Percentiles rank a stretch among this genome's conserved stretches.
Conservation (phyloP, 1,140 invertebrate genomes). For the Drosophila tsacasi region DNA sequence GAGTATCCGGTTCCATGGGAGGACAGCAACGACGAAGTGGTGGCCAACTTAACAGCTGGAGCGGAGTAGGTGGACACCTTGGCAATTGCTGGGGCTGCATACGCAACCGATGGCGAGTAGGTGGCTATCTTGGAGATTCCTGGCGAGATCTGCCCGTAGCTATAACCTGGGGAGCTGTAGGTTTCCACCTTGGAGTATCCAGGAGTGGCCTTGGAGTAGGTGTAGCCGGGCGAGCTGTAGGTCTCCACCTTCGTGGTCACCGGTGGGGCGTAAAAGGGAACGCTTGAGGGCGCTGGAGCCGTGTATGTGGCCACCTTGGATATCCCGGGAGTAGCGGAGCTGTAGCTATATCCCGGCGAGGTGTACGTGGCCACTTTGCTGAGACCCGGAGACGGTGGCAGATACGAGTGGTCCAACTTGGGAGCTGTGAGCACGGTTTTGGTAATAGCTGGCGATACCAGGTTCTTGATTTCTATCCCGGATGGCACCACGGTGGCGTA, state of each 20-base stretch:
- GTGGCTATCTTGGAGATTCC: constrained; percentile 60
- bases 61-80: constrained; percentile 60
- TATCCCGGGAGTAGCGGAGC: constrained; percentile 55
- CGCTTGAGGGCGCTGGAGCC: constrained; percentile 36
- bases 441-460: constrained; percentile 65
- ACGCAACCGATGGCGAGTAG: constrained; percentile 65
- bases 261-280: constrained; percentile 54
- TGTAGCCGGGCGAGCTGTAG: constrained; percentile 66
- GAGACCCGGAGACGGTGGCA: constrained; percentile 49
- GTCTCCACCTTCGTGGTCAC: constrained; percentile 68
- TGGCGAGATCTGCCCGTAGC: constrained; percentile 42
- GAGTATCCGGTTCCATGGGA: constrained; percentile 59
- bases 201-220: constrained; percentile 68
- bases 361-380: constrained; percentile 66
- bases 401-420: constrained; percentile 49
- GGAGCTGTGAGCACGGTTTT: constrained; percentile 47
- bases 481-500: constrained; percentile 76
- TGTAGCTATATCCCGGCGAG: constrained; percentile 62
- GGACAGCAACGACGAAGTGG: constrained; percentile 54
- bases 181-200: constrained; percentile 75
- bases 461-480: constrained; percentile 73
- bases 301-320: constrained; percentile 72
- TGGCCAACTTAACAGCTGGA: constrained; percentile 48
- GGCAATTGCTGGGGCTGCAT: constrained; percentile 45
- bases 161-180: constrained; percentile 65